Evolutionary conservation across 2,797 vertebrate genomes (phyloP), one percentile per base, ranked within the genome.

Genomic region (Arrhamphus sclerolepis): DNA sequence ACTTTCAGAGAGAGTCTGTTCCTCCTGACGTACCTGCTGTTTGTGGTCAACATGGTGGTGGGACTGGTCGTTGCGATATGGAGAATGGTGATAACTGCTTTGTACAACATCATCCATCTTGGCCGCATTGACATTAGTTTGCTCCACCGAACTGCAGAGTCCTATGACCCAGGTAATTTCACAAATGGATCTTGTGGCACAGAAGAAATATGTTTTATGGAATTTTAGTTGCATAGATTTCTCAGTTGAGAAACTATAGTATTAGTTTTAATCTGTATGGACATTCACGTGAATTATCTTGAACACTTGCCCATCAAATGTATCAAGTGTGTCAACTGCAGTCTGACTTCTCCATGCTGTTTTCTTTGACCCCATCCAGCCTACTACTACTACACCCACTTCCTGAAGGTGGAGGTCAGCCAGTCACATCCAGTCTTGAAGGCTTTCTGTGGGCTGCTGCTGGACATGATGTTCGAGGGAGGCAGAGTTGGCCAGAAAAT

Each of bases 391-490:
- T 99, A 99, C 78, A 93, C 92, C 53, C 90, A 95, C 85, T 98
- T 94, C 83, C 85, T 99, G 90, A 94, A 91, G 86, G 89, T 96
- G 11, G 98, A 99, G 88, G 95, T 94, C 62, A 96, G 93, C 81
- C 96, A 99, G 87, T 92, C 94, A 0, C 97, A 99, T 75, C 98
- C 97, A 0, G 91, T 95, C 70, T 76, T 95, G 88, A 94, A 90
- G 57, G 95, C 96, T 10, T 99, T 98, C 86, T 99, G 97, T 24
- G 66, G 82, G 19, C 81, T 97, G 75, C 92, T 98, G 19, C 89
- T 96, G 59, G 91, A 87, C 61, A 66, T 71, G 0, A 66, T 78
- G 49, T 34, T 68, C 0, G 56, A 81, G 0, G 66, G 52, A 3
- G 67, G 83, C 0, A 74, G 69, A 0, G 69, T 49, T 0, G 79